A percentile compares a stretch with the other conserved stretches of the same genome.
Conservation (phyloP, 1,140 invertebrate genomes). For the Zophobas morio region DNA sequence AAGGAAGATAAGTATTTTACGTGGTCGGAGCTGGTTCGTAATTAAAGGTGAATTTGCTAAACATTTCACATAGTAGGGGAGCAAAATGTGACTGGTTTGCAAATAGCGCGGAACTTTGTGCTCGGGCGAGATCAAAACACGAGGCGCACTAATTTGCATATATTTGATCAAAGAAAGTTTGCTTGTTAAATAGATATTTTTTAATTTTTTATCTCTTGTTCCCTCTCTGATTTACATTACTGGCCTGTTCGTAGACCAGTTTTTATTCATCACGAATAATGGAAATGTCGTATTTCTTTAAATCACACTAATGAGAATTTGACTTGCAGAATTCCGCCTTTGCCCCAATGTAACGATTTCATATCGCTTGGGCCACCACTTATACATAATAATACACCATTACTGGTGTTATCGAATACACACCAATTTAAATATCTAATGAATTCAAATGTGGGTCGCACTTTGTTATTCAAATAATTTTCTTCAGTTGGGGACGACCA, state of each 20-base stretch:
- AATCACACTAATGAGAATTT: constrained; percentile 48
- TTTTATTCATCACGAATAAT: constrained; percentile 18
- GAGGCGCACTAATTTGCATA: constrained; percentile 32
- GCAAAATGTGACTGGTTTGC: constrained; percentile 43
- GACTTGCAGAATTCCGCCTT: constrained; percentile 47
- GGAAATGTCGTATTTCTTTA: constrained; percentile 23
- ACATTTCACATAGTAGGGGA: constrained; percentile 17
- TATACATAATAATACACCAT: constrained; percentile 49
- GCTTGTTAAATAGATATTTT: constrained; percentile 46
- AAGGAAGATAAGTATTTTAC: background rate
- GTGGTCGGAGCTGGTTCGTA: background rate
- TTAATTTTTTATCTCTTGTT: constrained; percentile 30
- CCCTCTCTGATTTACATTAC: constrained; percentile 9
- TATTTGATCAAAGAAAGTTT: constrained; percentile 50
- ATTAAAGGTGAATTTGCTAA: constrained; percentile 46
- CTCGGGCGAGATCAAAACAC: constrained; percentile 27
- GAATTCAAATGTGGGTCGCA: constrained; percentile 43
- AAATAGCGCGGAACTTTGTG: constrained; percentile 28
- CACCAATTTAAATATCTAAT: constrained; percentile 49
- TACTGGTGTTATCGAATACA: constrained; percentile 49
- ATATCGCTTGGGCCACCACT: constrained; percentile 26
- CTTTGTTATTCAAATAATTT: constrained; percentile 44
- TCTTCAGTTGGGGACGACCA: constrained; percentile 11
- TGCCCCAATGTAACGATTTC: constrained; percentile 1
- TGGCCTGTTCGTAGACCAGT: constrained; percentile 10